Evolutionary conservation across 2,113 vertebrate genomes (phyloP), one percentile per base, ranked within the genome.

Genomic region (Lycaon pictus): DNA sequence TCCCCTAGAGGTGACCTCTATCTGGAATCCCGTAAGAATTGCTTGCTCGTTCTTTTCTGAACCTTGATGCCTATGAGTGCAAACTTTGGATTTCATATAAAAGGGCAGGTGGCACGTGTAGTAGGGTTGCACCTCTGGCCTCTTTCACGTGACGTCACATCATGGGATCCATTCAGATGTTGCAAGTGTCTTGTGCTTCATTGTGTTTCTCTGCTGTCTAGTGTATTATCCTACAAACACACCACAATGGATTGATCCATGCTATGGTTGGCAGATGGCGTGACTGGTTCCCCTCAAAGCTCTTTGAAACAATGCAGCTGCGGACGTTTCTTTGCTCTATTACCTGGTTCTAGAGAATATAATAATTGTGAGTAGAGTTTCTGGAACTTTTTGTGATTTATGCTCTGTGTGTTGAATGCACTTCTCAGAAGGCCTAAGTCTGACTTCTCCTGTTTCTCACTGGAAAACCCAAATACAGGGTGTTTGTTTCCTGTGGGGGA

Each of bases 401-500:
- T 4, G 8, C 48, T 93, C 48, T 25, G n/a, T 20, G 7, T 8
- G 12, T 53, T 32, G 58, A 9, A 55, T 23, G 32, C 3, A 11
- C 17, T 37, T 4, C 65, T 79, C 6, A 6, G n/a, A 67, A 79
- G 48, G 82, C 11, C 0, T 11, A 25, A 32, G 7, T 43, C 11
- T 3, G 58, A 56, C 2, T 4, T 37, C n/a, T n/a, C 19, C 15
- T 43, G 20, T 79, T 56, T 87, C 25, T 93, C 19, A 8, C 1
- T 5, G 51, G n/a, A 56, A 87, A 55, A 67, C 7, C 5, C n/a
- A 10, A 65, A 56, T 1, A 19, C 27, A 48, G n/a, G 86, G 13
- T 1, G 0, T 63, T 11, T 27, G 13, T 0, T 8, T 76, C 32
- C 0, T 7, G 2, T n/a, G 29, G 3, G 65, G 15, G 29, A 0